These are phyloP conservation scores for Acanthochromis polyacanthus DNA, from an alignment of 2,113 vertebrate genomes.

Conservation along the genomic window DNA sequence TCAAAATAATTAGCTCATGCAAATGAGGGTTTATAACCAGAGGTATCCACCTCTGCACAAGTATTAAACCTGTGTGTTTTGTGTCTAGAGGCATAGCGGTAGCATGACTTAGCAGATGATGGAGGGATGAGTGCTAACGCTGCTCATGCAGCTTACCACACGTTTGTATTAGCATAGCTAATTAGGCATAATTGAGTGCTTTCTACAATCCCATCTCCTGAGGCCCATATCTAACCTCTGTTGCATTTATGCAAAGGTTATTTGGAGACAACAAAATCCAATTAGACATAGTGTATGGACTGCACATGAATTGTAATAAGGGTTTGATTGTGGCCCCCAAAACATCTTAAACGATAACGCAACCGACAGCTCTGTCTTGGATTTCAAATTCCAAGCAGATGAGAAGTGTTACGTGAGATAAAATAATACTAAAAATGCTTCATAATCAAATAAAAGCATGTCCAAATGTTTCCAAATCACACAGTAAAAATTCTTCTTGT, in stretches of 20 bases:
- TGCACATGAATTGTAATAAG: slow-evolving; percentile 49
- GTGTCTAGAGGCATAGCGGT: slow-evolving; percentile 35
- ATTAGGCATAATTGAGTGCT: slow-evolving; percentile 82
- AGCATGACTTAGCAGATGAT: slow-evolving; percentile 61
- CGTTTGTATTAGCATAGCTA: slow-evolving; percentile 78
- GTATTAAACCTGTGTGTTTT: slow-evolving; percentile 49
- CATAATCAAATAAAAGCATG: slow-evolving; percentile 1
- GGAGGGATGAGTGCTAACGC: slow-evolving; percentile 52
- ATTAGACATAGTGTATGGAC: slow-evolving; percentile 51
- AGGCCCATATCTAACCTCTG: slow-evolving; percentile 72
- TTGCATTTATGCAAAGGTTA: slow-evolving; percentile 79
- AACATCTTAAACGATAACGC: slow-evolving; percentile 12
- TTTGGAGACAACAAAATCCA: slow-evolving; percentile 71
- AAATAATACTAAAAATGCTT: not conserved
- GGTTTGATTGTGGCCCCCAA: slow-evolving; percentile 16
- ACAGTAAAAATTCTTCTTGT: slow-evolving; percentile 8
- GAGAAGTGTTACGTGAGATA: not conserved
- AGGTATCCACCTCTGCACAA: slow-evolving; percentile 35
- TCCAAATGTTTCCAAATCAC: slow-evolving; percentile 14
- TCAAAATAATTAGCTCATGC: slow-evolving; percentile 72
- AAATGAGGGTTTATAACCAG: slow-evolving; percentile 46
- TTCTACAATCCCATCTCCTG: slow-evolving; percentile 56
- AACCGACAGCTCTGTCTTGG: slow-evolving; percentile 11
- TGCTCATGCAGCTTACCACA: slow-evolving; percentile 70
- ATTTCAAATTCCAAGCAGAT: not conserved